These are phyloP conservation scores for Lathamus discolor DNA, from an alignment of 2,113 vertebrate species.

Conservation along the genomic window DNA sequence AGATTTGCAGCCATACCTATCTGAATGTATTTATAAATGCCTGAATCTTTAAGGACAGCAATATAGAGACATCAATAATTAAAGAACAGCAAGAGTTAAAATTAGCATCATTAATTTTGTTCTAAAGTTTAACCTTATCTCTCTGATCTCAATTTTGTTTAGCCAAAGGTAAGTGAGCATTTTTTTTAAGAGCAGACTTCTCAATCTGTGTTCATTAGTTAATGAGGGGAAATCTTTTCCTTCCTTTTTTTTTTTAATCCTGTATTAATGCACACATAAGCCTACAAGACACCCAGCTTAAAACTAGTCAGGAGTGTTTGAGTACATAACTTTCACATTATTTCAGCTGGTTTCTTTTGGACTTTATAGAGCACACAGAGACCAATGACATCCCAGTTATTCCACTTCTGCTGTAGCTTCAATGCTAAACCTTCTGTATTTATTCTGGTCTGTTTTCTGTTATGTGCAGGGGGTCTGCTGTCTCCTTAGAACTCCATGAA, in stretches of 20 bases:
- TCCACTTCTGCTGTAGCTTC: neutral
- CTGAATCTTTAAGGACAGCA: neutral
- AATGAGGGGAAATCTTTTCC: neutral
- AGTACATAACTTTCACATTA: slow-evolving; percentile 25
- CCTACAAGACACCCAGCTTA: neutral
- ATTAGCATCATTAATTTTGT: slow-evolving; percentile 37
- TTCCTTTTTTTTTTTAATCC: neutral
- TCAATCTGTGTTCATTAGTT: neutral
- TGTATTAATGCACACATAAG: neutral
- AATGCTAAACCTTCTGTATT: neutral
- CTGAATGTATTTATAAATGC: slow-evolving; percentile 20
- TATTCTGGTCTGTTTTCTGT: neutral
- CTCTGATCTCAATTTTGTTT: slow-evolving; percentile 18
- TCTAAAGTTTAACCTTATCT: slow-evolving; percentile 38
- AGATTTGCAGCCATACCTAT: neutral
- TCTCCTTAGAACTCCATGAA: neutral
- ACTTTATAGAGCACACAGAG: slow-evolving; percentile 12
- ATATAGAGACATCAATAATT: neutral
- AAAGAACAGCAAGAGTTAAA: slow-evolving; percentile 28
- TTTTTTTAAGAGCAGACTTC: neutral
- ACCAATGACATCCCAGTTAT: neutral
- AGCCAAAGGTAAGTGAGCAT: neutral
- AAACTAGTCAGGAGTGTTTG: neutral
- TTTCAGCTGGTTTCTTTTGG: slow-evolving; percentile 20
- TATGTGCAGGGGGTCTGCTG: neutral